Base-by-base conservation (phyloP, 35 echinoderm and acorn worm genomes). In the Hemicentrotus pulcherrimus region DNA sequence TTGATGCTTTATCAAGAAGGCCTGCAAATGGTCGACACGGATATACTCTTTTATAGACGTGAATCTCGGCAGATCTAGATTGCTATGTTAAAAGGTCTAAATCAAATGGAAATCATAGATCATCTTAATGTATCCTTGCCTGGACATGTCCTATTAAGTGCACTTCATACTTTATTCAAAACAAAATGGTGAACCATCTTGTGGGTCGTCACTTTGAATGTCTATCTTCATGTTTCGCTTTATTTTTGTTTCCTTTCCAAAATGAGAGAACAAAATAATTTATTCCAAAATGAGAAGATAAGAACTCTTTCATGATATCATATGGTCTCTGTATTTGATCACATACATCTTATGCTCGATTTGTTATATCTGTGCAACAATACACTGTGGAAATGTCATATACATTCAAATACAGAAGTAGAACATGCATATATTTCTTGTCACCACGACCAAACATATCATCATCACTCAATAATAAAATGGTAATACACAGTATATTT, bases 401-500 rank as follows among this genome's bases (percentile, higher is more conserved):
- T 78, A 78, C 65, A 78, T 78, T 78, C 65, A 78, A 28, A 78
- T 22, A 78, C 50, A 55, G 50, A 14, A 55, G 50, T 78, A 78
- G 65, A 78, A 78, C 65, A 78, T 78, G 65, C 65, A 78, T 78
- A 78, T n/a, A 78, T 78, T 78, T 78, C 65, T 78, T 28, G 65
- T 78, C n/a, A 78, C 65, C 28, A n/a, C 65, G 5, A 28, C n/a
- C 22, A 28, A 78, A 30, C 22, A n/a, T 78, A 78, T 78, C 65
- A 78, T 78, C 65, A n/a, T 78, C 65, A 78, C 65, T 78, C 65
- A 8, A 78, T 78, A 5, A 78, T n/a, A 78, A 78, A 50, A 50
- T 50, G 13, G 13, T n/a, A n/a, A n/a, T 78, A 78, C 28, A 78
- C 15, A 78, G 65, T 28, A n/a, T 78, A 2, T 78, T 78, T 28